Evolutionary conservation across 1,140 invertebrate genomes (phyloP), one percentile per base, ranked within the genome.

Genomic region (Pogonomyrmex barbatus): DNA sequence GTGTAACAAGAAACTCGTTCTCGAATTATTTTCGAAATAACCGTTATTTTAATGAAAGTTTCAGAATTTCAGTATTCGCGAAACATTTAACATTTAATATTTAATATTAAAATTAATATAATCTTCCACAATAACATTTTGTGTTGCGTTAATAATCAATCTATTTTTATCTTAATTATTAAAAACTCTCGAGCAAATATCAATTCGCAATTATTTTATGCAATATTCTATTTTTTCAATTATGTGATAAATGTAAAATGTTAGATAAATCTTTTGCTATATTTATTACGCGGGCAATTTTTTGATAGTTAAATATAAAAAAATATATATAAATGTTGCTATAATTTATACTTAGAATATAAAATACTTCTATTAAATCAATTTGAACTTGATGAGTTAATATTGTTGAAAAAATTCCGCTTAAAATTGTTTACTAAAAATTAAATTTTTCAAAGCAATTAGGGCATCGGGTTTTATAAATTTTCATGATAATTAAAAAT

Each of bases 301-400:
- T 6, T 79, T n/a, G 39, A 39, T 24, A 50, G 52, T 52, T 79
- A 78, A 78, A 36, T 10, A 30, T 52, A 67, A 78, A 65, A 52
- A 39, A 24, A 24, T 24, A 24, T 62, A 62, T 36, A 77, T 33
- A 39, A 78, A 47, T 24, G 2, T 63, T 39, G 17, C 10, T 62
- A 24, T 24, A 42, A 65, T 68, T 12, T 24, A 67, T 36, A 24
- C 12, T 65, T 3, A 0, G 8, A 68, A 68, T 39, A 60, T 30
- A 9, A 12, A 47, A n/a, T 12, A 42, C 17, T 75, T 52, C 10
- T 39, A 39, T 10, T 50, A 2, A 45, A 39, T 24, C 12, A 50
- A 52, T 42, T 65, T 30, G 2, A 14, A 79, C 24, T 50, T 17
- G 17, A 62, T 52, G 1, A 14, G 12, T 1, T 6, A 14, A 52